Conservation (phyloP, 2,113 vertebrate species). For the Erpornis zantholeuca region DNA sequence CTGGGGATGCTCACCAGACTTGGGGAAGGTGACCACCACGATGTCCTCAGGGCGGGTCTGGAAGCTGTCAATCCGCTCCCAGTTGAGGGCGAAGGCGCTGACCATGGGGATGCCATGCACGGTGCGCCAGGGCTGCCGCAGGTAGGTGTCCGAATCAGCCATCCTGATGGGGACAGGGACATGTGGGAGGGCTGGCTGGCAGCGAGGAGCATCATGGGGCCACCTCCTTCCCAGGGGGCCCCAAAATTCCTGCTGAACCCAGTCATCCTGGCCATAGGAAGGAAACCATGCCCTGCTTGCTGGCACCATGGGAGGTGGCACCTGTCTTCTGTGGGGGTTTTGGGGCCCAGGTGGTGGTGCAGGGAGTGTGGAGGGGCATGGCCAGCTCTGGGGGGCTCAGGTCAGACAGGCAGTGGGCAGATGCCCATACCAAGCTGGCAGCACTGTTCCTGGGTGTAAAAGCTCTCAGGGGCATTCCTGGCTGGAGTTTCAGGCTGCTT, state of each 20-base stretch:
- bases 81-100: conserved; percentile 33
- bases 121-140: conserved; percentile 29
- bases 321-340: not conserved
- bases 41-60: conserved; percentile 69
- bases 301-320: not conserved
- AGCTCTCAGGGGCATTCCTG: not conserved
- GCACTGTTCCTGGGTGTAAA: accelerated
- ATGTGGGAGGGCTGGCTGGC: accelerated
- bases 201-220: accelerated
- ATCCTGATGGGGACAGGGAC: not conserved
- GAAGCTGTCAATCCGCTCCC: conserved; percentile 53
- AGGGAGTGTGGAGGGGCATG: too few species aligned
- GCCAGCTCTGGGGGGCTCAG: not conserved
- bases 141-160: not conserved
- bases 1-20: conserved; percentile 66
- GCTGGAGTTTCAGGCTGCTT: not conserved
- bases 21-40: conserved; percentile 69
- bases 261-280: not conserved
- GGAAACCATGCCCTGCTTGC: not conserved
- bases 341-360: accelerated
- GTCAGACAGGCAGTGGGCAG: not conserved
- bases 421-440: not conserved
- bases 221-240: not conserved
- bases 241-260: not conserved
- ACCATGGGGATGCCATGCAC: conserved; percentile 54